Evolutionary conservation across 2,797 vertebrate genomes (phyloP), one percentile per base, ranked within the genome.

Genomic region (Phalloptychus januarius): DNA sequence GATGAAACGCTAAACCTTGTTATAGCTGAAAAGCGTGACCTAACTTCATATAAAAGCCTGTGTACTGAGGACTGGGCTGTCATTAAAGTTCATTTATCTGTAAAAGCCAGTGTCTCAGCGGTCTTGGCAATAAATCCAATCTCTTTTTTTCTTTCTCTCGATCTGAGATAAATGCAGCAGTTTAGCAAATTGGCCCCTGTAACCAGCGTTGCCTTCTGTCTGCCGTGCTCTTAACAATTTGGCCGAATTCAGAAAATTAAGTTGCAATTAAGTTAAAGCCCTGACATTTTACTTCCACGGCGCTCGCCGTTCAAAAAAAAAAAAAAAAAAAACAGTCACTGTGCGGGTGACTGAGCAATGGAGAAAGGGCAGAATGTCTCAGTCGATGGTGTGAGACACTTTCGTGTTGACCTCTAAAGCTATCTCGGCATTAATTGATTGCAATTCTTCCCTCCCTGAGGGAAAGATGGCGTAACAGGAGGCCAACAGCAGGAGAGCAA

Each of bases 391-490:
- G 79, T 80, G 80, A 92, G 90, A 92, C 89, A 93, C 88, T 94
- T 92, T 86, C 84, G 82, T 86, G 81, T 89, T 91, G 94, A 94
- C 94, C 94, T 94, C 92, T 79, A 95, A 92, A 94, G 89, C 91
- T 92, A 81, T 90, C 83, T 88, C 84, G 84, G 83, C 92, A 90
- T 95, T 94, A 94, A 95, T 94, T 95, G 93, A 95, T 95, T 92
- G 86, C 89, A 89, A 87, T 89, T 86, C 90, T 82, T 90, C 71
- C 86, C 85, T 89, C 91, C 91, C 85, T 77, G 78, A 86, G 86
- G 91, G 91, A 91, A 52, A 89, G 86, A 81, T 63, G 13, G 83
- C 23, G 75, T 92, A 91, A 86, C 83, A 87, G 84, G 85, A 92
- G 85, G 81, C 86, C 89, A 87, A 92, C 86, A 83, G 86, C 78